Percentiles rank a stretch among this genome's conserved stretches.
Evolutionary conservation across 2,113 vertebrate species (phyloP).

Genomic region (Craseonycteris thonglongyai): DNA sequence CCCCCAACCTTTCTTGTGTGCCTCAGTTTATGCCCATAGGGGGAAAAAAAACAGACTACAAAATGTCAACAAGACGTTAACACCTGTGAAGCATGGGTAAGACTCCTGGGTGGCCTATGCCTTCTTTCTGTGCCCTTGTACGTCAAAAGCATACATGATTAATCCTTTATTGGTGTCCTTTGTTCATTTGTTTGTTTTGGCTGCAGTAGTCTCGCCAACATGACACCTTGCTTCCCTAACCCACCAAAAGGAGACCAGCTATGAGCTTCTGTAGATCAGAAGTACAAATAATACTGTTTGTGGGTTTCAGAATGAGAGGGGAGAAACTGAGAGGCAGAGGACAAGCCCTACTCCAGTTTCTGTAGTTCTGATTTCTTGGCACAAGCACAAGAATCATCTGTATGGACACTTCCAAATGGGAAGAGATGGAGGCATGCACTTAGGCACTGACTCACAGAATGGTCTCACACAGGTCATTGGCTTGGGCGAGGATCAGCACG

Average conservation of each 20-base stretch:
- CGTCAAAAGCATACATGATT: not conserved
- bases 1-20: not conserved
- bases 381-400: not conserved
- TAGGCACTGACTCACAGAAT: not conserved
- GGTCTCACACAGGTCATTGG: not conserved
- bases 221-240: not conserved
- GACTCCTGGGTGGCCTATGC: not conserved
- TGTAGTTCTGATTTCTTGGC: not conserved
- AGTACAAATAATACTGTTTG: not conserved
- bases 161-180: not conserved
- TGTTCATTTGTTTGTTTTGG: not conserved
- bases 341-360: not conserved
- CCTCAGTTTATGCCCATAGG: not conserved
- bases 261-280: not conserved
- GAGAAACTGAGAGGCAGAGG: not conserved
- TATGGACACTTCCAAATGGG: not conserved
- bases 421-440: not conserved
- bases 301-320: not conserved
- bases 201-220: not conserved
- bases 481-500: rapidly evolving
- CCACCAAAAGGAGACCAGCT: not conserved
- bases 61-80: not conserved
- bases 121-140: not conserved
- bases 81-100: not conserved
- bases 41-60: not conserved